Evolutionary conservation across 2,888 invertebrate species (phyloP), one percentile per base, ranked within the genome.

Genomic region (Ganaspis brasiliensis): DNA sequence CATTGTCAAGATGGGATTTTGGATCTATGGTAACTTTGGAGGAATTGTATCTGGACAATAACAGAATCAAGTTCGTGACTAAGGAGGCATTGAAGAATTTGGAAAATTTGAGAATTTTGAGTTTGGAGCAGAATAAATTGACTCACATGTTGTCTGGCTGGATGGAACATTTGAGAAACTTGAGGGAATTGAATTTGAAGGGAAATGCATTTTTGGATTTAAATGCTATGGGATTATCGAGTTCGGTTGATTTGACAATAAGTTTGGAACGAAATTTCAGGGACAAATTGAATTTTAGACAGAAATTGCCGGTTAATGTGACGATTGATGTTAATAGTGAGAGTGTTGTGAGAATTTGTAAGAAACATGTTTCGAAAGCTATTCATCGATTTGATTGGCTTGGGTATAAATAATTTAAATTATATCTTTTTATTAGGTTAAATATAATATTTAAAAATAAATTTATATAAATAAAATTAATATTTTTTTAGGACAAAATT

Each of bases 361-460:
- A 21, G 19, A 67, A 67, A 45, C 40, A 21, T 45, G 24, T 40
- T 19, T 21, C 45, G 9, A 67, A 67, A 45, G 16, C 45, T 24
- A 67, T 67, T 24, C 67, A 67, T 40, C n/a, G 9, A 0, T 67
- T 67, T 67, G 5, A 67, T 67, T 67, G 67, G 67, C n/a, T n/a
- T 67, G 45, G 31, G 31, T 31, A 31, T 6, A 31, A 6, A 4
- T 31, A 6, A 31, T n/a, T n/a, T n/a, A n/a, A n/a, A n/a, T n/a
- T n/a, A n/a, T n/a, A n/a, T n/a, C n/a, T n/a, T n/a, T n/a, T n/a
- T n/a, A n/a, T n/a, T n/a, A n/a, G n/a, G n/a, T n/a, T n/a, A n/a
- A n/a, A n/a, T n/a, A n/a, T n/a, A n/a, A n/a, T n/a, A n/a, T n/a
- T n/a, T n/a, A n/a, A n/a, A n/a, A n/a, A n/a, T n/a, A n/a, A n/a